These are phyloP conservation scores for Drosophila antonietae DNA, from an alignment of 2,888 invertebrate species.

Conservation along the genomic window DNA sequence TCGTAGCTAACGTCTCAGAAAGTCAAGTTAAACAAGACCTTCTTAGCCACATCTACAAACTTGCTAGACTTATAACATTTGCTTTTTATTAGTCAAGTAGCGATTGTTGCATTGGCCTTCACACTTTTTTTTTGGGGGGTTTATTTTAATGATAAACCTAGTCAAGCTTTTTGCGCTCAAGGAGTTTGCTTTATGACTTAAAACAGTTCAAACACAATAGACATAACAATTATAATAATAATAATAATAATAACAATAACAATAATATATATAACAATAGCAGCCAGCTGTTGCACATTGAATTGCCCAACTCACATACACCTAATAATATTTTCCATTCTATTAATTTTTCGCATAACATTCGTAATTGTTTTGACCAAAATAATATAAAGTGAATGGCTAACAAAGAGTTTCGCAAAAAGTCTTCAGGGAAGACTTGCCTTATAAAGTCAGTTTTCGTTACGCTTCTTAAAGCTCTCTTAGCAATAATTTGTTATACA, in stretches of 20 bases:
- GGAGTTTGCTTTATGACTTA: slow-evolving; percentile 22
- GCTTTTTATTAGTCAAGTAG: neutral
- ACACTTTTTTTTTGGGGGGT: slow-evolving; percentile 10
- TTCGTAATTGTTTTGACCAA: slow-evolving; percentile 60
- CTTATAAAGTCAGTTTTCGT: slow-evolving; percentile 2
- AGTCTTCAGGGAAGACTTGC: slow-evolving; percentile 28
- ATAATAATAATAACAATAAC: slow-evolving; percentile 2
- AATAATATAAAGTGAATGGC: slow-evolving; percentile 61
- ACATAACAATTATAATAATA: slow-evolving; percentile 15
- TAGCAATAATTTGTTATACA: slow-evolving; percentile 2
- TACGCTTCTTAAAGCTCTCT: slow-evolving; percentile 21
- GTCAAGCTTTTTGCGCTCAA: slow-evolving; percentile 19
- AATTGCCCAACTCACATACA: slow-evolving; percentile 33
- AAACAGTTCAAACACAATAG: slow-evolving; percentile 18
- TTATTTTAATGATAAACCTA: slow-evolving; percentile 7
- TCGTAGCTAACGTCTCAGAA: slow-evolving; percentile 15
- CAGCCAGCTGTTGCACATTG: slow-evolving; percentile 34
- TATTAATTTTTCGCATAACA: slow-evolving; percentile 68
- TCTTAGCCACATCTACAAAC: slow-evolving; percentile 4
- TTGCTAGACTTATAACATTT: slow-evolving; percentile 9
- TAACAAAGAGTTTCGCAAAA: slow-evolving; percentile 35
- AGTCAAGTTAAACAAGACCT: slow-evolving; percentile 3
- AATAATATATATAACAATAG: neutral
- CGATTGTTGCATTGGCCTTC: slow-evolving; percentile 43
- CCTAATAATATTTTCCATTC: slow-evolving; percentile 63